These are phyloP conservation scores for Dinoponera quadriceps DNA, from an alignment of 1,140 invertebrate species.

Conservation along the genomic window DNA sequence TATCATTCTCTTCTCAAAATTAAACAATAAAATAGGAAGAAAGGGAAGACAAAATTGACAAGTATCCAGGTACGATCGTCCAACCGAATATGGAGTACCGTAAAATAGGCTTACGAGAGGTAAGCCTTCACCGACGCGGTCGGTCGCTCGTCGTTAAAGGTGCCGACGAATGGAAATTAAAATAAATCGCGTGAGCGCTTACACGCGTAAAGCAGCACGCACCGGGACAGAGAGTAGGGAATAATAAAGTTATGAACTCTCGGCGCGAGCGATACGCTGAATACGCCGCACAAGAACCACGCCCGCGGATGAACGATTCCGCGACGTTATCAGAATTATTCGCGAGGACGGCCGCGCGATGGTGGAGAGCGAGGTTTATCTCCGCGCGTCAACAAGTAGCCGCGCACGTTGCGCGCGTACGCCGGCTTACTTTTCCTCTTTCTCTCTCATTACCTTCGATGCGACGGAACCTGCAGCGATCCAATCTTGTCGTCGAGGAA, in stretches of 20 bases:
- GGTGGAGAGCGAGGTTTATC: constrained; percentile 56
- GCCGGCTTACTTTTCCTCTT: constrained; percentile 2
- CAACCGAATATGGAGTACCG: not conserved
- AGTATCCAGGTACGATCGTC: not conserved
- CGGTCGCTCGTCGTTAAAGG: not conserved
- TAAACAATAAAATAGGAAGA: not conserved
- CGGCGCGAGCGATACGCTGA: not conserved
- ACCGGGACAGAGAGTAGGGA: not conserved
- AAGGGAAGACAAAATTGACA: not conserved
- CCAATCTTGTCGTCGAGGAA: constrained; percentile 96
- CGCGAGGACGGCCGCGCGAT: constrained; percentile 7
- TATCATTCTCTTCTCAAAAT: not conserved
- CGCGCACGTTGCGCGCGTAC: not conserved
- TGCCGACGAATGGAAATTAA: not conserved
- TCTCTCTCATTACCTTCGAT: constrained; percentile 90
- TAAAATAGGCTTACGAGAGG: not conserved
- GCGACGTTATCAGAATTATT: constrained; percentile 43
- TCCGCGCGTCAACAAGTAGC: constrained; percentile 39
- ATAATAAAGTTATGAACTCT: constrained; percentile 15
- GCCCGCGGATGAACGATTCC: not conserved
- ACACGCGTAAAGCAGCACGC: not conserved
- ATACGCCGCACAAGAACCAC: not conserved
- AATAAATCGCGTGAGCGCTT: constrained; percentile 14
- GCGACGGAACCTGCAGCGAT: constrained; percentile 93
- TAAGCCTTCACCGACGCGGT: not conserved